Evolutionary conservation across 2,797 vertebrate genomes (phyloP).

Genomic region (Melanotaenia maccullochi): DNA sequence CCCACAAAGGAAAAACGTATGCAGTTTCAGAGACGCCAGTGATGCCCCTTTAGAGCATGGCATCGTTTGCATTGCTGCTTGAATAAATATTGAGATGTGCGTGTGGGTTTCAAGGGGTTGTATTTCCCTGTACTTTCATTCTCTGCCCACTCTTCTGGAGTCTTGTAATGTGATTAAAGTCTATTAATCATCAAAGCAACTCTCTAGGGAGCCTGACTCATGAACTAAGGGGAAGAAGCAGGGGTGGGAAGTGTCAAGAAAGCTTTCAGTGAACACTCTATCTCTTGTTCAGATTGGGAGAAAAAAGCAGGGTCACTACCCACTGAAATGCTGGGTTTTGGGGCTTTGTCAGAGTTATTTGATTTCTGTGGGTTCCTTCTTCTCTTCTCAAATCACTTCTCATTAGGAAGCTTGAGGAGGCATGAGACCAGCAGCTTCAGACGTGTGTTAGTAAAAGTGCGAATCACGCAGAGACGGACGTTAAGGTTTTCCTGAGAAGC

Average conservation of each 20-base stretch:
- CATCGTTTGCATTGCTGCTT: conserved; percentile 60
- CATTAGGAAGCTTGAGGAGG: conserved; percentile 65
- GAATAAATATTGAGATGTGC: conserved; percentile 77
- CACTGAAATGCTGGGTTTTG: conserved; percentile 64
- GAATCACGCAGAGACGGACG: conserved; percentile 30
- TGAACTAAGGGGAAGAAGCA: conserved; percentile 80
- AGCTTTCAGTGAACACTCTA: conserved; percentile 81
- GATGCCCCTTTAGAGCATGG: conserved; percentile 49
- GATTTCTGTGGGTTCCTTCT: conserved; percentile 64
- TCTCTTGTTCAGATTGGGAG: conserved; percentile 76
- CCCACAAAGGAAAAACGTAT: conserved; percentile 43
- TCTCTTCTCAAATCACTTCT: conserved; percentile 63
- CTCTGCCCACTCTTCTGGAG: conserved; percentile 83
- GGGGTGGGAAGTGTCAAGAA: conserved; percentile 85
- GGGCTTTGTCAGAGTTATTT: conserved; percentile 71
- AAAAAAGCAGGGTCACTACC: conserved; percentile 78
- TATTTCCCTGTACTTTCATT: conserved; percentile 83
- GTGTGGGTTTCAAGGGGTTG: conserved; percentile 74
- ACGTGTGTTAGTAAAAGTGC: conserved; percentile 42
- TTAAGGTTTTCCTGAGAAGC: conserved; percentile 20
- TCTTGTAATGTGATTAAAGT: conserved; percentile 89
- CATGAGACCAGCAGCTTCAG: conserved; percentile 55
- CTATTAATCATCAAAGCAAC: conserved; percentile 88
- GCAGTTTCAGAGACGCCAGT: conserved; percentile 32
- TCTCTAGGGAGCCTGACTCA: conserved; percentile 86